A percentile compares a stretch with the other conserved stretches of the same genome.
Conservation (phyloP, 2,797 vertebrate genomes). For the Alauda arvensis region DNA sequence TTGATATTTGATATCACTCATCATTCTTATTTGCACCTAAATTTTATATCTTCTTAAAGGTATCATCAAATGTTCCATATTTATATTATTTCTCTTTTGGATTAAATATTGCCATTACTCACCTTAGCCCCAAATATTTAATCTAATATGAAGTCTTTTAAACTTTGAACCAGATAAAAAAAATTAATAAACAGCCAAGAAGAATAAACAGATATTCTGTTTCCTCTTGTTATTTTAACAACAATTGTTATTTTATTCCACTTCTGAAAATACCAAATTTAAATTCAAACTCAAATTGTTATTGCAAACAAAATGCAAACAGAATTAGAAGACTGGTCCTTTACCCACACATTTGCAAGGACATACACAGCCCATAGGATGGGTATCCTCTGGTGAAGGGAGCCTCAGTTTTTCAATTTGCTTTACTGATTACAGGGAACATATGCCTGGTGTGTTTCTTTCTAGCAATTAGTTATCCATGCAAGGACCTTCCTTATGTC, state of each 20-base stretch:
- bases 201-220: not conserved
- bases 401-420: not conserved
- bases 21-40: not conserved
- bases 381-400: not conserved
- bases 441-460: not conserved
- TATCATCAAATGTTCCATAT: not conserved
- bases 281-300: not conserved
- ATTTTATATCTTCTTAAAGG: not conserved
- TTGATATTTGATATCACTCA: not conserved
- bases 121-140: not conserved
- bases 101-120: not conserved
- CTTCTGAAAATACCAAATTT: not conserved
- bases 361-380: not conserved
- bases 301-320: not conserved
- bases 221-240: not conserved
- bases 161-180: not conserved
- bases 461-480: not conserved
- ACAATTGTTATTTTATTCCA: not conserved
- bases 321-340: not conserved
- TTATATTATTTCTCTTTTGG: not conserved
- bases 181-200: not conserved
- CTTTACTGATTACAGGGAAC: not conserved
- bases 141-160: not conserved
- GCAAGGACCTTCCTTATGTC: not conserved
- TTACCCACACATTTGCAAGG: not conserved